Percentiles rank a stretch among this genome's conserved stretches.
Evolutionary conservation across 1,140 invertebrate species (phyloP).

Genomic region (Neodiprion lecontei): DNA sequence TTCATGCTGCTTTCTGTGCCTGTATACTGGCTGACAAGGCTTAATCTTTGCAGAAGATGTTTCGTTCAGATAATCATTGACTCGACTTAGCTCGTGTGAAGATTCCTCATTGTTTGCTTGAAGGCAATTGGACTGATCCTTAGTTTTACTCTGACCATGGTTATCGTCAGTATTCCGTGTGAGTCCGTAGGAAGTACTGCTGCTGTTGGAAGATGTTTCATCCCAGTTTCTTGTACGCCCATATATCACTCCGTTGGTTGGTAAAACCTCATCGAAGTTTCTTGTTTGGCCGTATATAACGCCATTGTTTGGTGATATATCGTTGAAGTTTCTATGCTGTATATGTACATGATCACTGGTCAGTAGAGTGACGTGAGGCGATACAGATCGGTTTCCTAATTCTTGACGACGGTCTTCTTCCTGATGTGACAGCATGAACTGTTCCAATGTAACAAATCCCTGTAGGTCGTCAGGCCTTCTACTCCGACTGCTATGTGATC

Average conservation of each 20-base stretch:
- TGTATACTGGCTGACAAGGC: neutral
- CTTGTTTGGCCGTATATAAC: constrained; percentile 23
- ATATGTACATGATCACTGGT: constrained; percentile 48
- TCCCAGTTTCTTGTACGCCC: constrained; percentile 37
- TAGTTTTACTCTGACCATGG: neutral
- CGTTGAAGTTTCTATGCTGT: constrained; percentile 41
- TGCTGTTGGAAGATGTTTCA: constrained; percentile 29
- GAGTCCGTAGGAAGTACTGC: constrained; percentile 10
- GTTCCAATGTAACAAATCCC: constrained; percentile 72
- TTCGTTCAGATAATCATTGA: neutral
- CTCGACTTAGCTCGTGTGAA: neutral
- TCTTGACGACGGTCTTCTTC: constrained; percentile 67
- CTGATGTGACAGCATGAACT: constrained; percentile 77
- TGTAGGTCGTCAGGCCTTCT: constrained; percentile 54
- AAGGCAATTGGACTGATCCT: constrained; percentile 9
- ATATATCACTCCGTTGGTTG: constrained; percentile 40
- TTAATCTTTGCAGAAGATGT: neutral
- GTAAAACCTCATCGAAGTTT: constrained; percentile 17
- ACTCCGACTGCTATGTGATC: constrained; percentile 27
- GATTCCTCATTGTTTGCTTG: neutral
- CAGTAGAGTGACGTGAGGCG: constrained; percentile 35
- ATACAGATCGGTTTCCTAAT: constrained; percentile 28
- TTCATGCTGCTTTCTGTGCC: neutral
- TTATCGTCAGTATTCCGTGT: constrained; percentile 25
- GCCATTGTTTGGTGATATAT: constrained; percentile 19